Evolutionary conservation across 2,888 invertebrate species (phyloP), one percentile per base, ranked within the genome.

Genomic region (Sthenelais limicola): DNA sequence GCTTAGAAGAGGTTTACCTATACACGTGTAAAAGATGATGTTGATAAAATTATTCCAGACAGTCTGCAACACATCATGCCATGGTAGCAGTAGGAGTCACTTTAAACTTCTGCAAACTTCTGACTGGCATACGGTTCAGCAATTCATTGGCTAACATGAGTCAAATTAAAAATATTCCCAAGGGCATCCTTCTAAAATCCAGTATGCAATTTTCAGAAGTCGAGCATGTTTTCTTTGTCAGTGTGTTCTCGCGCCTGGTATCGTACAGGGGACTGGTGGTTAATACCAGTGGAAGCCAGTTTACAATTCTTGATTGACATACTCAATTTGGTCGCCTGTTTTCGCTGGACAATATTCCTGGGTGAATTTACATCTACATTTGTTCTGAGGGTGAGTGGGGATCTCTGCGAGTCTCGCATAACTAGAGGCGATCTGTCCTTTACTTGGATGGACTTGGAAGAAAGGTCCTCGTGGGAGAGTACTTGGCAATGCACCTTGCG

Each of bases 311-410:
- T 62, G 38, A 62, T 62, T 1, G 62, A 62, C 38, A 62, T 26
- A n/a, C 9, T 48, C 18, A 67, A 30, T 48, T 67, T 67, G 9
- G 47, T 67, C 48, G 43, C 48, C 26, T 67, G 67, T 28, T 67
- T 67, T 21, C 49, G 21, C 21, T 67, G 67, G 9, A 67, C 67
- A 24, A 67, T 67, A 21, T 32, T 32, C 1, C 67, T 33, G 5
- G 67, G 67, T 28, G 67, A 67, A 32, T 47, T 48, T 1, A 67
- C n/a, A 28, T 67, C 67, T 7, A 67, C 7, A 26, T 47, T 67
- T 18, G 7, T 48, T 21, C 48, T 33, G 9, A 62, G n/a, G 3
- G 67, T n/a, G 3, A 67, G 67, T 18, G 67, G 67, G n/a, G 67
- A 67, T 30, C 67, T 47, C 21, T 67, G 47, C 47, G n/a, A 48